Evolutionary conservation across 2,797 vertebrate genomes (phyloP).

Genomic region (Microchirus variegatus): DNA sequence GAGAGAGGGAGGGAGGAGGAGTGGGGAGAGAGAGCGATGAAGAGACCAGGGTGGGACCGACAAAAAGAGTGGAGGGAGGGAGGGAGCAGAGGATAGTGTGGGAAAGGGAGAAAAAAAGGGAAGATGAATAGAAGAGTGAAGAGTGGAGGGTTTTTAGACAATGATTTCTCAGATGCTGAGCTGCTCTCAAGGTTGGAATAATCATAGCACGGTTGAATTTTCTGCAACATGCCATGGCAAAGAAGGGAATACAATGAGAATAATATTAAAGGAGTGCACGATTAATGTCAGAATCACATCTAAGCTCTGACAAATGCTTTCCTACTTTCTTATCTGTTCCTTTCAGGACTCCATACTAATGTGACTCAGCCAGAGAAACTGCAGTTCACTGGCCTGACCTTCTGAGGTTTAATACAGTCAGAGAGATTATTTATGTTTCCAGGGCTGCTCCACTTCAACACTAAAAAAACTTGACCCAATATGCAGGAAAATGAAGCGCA

Average conservation of each 20-base stretch:
- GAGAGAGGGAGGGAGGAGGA: conserved; percentile 17
- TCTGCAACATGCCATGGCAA: not conserved
- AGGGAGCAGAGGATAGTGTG: conserved; percentile 39
- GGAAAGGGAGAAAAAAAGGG: conserved; percentile 29
- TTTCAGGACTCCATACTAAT: conserved; percentile 12
- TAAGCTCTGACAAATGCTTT: not conserved
- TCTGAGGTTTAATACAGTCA: conserved; percentile 35
- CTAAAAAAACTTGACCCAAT: conserved; percentile 32
- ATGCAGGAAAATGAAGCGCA: conserved; percentile 33
- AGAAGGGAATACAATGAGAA: not conserved
- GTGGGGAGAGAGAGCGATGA: conserved; percentile 14
- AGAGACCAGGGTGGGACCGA: conserved; percentile 30
- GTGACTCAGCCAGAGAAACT: conserved; percentile 21
- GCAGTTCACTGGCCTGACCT: conserved; percentile 16
- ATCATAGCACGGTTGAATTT: not conserved
- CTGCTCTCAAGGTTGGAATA: conserved; percentile 8
- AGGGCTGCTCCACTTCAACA: conserved; percentile 17
- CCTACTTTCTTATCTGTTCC: conserved; percentile 23
- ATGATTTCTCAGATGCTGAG: conserved; percentile 20
- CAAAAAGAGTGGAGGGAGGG: conserved; percentile 28
- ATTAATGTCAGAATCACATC: not conserved
- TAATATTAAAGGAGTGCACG: not conserved
- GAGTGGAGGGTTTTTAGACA: conserved; percentile 8
- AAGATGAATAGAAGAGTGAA: conserved; percentile 28
- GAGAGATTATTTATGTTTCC: conserved; percentile 54